Evolutionary conservation across 2,113 vertebrate genomes (phyloP).

Genomic region (Acrocephalus kingi): DNA sequence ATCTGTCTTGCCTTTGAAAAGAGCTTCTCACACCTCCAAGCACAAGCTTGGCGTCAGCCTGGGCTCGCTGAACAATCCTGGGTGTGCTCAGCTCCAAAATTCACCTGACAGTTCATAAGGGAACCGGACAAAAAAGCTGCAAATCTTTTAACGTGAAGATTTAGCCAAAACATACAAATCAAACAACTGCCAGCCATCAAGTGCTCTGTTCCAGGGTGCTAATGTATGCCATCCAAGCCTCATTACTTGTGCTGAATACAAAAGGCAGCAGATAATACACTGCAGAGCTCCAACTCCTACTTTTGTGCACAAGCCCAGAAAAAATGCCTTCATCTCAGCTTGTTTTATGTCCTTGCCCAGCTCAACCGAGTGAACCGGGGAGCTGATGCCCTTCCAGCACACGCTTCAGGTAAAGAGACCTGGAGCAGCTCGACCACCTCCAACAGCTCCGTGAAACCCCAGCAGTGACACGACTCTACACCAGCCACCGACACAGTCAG

Average conservation of each 20-base stretch:
- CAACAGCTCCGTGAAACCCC: not conserved
- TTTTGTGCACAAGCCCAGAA: not conserved
- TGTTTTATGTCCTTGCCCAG: not conserved
- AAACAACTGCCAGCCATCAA: not conserved
- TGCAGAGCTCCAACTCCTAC: constrained; percentile 23
- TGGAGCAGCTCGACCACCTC: not conserved
- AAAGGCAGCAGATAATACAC: constrained; percentile 30
- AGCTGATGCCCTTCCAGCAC: not conserved
- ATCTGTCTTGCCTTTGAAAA: not conserved
- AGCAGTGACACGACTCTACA: rapidly evolving
- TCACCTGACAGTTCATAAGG: not conserved
- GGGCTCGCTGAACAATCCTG: not conserved
- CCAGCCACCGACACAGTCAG: not conserved
- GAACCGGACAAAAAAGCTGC: not conserved
- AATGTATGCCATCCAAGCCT: not conserved
- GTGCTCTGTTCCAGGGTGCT: not conserved
- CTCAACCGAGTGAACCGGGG: not conserved
- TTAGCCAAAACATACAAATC: not conserved
- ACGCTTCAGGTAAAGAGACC: not conserved
- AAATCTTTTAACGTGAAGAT: not conserved
- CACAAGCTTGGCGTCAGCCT: not conserved
- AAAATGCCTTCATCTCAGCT: not conserved
- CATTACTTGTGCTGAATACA: not conserved
- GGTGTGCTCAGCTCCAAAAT: not conserved
- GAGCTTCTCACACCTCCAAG: constrained; percentile 23